Evolutionary conservation across 2,888 invertebrate genomes (phyloP).

Genomic region (Elgonia sp.): DNA sequence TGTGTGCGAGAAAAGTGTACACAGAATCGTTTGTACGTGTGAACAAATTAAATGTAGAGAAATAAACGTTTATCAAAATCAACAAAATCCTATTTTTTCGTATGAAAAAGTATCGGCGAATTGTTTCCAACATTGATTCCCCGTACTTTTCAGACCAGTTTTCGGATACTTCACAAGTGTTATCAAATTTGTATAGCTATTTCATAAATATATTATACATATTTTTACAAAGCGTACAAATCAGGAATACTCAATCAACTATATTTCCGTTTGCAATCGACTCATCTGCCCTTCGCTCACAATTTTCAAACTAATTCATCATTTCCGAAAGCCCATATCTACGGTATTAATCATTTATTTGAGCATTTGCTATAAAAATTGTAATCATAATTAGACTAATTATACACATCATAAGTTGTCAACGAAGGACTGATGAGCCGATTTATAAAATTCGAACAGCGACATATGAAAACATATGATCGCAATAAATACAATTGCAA

Average conservation of each 20-base stretch:
- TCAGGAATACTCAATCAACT: constrained; percentile 57
- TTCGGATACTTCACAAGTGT: constrained; percentile 69
- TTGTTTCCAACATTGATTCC: background rate
- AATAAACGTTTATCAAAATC: constrained; percentile 30
- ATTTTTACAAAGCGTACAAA: constrained; percentile 74
- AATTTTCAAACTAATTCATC: background rate
- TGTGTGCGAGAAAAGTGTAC: constrained; percentile 47
- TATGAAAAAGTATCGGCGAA: constrained; percentile 11
- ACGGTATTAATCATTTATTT: constrained; percentile 39
- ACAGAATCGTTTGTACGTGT: constrained; percentile 36
- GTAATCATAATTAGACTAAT: too few relatives aligned
- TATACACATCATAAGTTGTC: background rate
- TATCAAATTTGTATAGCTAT: constrained; percentile 70
- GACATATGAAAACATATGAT: constrained; percentile 54
- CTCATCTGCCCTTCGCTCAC: constrained; percentile 16
- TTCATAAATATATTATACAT: constrained; percentile 69
- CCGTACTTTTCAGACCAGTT: constrained; percentile 53
- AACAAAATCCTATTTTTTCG: constrained; percentile 16
- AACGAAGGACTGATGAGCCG: constrained; percentile 18
- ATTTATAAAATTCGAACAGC: constrained; percentile 37
- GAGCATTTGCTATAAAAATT: constrained; percentile 50
- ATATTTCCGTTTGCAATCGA: constrained; percentile 2
- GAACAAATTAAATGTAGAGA: constrained; percentile 32
- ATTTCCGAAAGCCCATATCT: constrained; percentile 21
- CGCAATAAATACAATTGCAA: constrained; percentile 53